phyloP scores from a whole-genome alignment of 2,113 vertebrate species.

The Toxostoma redivivum region DNA sequence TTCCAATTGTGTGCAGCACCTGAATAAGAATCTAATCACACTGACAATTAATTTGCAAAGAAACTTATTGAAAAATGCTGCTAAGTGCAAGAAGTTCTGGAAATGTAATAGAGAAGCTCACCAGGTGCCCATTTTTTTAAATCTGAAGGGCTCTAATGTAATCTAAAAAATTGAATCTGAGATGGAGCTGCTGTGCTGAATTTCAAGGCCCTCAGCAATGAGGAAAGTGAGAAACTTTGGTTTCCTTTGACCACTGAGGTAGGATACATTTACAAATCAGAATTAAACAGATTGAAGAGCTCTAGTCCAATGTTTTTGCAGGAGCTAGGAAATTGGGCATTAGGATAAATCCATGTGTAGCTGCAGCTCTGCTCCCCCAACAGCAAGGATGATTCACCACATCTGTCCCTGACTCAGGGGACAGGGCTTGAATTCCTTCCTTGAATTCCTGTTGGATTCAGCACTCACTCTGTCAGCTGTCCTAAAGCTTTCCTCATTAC shows the following conservation, averaged over 20 bases:
- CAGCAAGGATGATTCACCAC: not conserved
- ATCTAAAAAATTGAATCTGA: not conserved
- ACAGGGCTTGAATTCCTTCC: not conserved
- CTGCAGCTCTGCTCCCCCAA: not conserved
- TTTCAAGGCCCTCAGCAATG: not conserved
- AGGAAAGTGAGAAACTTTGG: not conserved
- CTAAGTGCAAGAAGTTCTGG: not conserved
- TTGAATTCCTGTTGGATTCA: not conserved
- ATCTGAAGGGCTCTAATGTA: not conserved
- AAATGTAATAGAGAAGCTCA: not conserved
- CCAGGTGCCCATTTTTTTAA: not conserved
- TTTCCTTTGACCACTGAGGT: not conserved
- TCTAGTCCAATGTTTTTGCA: not conserved
- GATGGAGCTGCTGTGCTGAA: not conserved
- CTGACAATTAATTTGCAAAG: conserved; percentile 1
- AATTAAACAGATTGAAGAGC: not conserved
- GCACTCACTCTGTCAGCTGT: not conserved
- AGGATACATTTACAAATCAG: not conserved
- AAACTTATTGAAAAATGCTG: not conserved
- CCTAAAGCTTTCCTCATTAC: not conserved
- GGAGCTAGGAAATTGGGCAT: not conserved
- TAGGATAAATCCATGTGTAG: not conserved
- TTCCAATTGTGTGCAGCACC: not conserved
- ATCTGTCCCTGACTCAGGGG: not conserved
- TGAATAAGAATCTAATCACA: not conserved